Percentiles rank a stretch among this genome's conserved stretches.
Evolutionary conservation across 2,888 invertebrate genomes (phyloP).

Genomic region (Loripinus fragilis): DNA sequence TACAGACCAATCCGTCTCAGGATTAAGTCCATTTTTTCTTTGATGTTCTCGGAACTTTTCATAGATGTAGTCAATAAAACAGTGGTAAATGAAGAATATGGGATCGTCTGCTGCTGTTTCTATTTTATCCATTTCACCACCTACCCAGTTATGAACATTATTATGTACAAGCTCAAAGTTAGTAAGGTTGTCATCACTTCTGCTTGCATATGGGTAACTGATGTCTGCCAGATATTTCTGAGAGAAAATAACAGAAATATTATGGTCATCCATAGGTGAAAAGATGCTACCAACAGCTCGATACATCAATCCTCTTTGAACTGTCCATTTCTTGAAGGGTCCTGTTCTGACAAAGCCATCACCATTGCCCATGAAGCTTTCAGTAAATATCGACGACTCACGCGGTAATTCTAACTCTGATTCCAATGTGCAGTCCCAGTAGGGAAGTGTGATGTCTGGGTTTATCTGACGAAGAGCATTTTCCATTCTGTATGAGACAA

Average conservation of each 20-base stretch:
- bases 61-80: conserved; percentile 72
- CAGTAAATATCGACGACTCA: conserved; percentile 68
- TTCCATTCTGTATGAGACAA: conserved; percentile 75
- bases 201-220: conserved; percentile 64
- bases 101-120: conserved; percentile 75
- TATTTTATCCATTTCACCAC: conserved; percentile 72
- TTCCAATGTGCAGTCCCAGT: conserved; percentile 77
- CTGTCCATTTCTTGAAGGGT: conserved; percentile 56
- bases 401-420: conserved; percentile 55
- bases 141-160: conserved; percentile 71
- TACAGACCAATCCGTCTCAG: conserved; percentile 63
- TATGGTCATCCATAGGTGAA: conserved; percentile 58
- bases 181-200: conserved; percentile 54
- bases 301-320: conserved; percentile 53
- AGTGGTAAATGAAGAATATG: conserved; percentile 72
- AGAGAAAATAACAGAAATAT: conserved; percentile 61
- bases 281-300: conserved; percentile 57
- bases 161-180: conserved; percentile 73
- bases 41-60: conserved; percentile 66
- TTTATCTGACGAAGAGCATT: conserved; percentile 73
- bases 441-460: conserved; percentile 67
- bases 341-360: conserved; percentile 67
- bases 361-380: conserved; percentile 70
- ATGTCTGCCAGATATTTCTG: conserved; percentile 57
- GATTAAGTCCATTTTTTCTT: conserved; percentile 56